Percentiles rank a stretch among this genome's conserved stretches.
Evolutionary conservation across 2,113 vertebrate species (phyloP).

Genomic region (Chloebia gouldiae): DNA sequence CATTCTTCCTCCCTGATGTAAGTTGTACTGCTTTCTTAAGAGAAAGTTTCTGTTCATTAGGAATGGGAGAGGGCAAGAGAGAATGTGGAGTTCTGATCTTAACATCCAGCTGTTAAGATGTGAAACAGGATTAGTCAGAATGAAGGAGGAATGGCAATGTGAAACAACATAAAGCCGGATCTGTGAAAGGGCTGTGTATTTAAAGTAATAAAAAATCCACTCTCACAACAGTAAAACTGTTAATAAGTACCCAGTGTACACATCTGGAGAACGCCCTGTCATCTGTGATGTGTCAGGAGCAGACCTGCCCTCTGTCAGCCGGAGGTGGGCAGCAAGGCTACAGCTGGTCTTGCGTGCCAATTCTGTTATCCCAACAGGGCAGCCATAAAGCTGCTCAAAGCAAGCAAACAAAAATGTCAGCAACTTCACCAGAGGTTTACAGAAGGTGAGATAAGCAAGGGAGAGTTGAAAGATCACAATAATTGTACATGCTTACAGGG

Average conservation of each 20-base stretch:
- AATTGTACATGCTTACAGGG: not conserved
- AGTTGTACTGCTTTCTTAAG: constrained; percentile 33
- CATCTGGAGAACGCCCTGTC: not conserved
- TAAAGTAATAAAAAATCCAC: accelerated
- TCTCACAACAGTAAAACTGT: not conserved
- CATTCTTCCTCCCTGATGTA: constrained; percentile 77
- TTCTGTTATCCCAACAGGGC: not conserved
- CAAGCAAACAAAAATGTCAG: not conserved
- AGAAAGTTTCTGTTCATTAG: not conserved
- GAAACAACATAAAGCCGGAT: not conserved
- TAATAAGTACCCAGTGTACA: not conserved
- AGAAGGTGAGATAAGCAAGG: not conserved
- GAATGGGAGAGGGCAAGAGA: not conserved
- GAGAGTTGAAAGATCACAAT: not conserved
- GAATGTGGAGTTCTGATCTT: not conserved
- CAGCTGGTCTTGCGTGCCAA: not conserved
- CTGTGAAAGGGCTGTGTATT: not conserved
- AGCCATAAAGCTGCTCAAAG: not conserved
- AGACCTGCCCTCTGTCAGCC: not conserved
- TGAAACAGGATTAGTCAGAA: not conserved
- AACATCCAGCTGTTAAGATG: not conserved
- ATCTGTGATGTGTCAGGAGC: not conserved
- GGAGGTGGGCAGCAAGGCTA: not conserved
- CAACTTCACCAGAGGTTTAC: not conserved
- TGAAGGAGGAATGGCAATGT: not conserved